phyloP scores from a whole-genome alignment of 2,797 vertebrate genomes.

The Propithecus deckenii region DNA sequence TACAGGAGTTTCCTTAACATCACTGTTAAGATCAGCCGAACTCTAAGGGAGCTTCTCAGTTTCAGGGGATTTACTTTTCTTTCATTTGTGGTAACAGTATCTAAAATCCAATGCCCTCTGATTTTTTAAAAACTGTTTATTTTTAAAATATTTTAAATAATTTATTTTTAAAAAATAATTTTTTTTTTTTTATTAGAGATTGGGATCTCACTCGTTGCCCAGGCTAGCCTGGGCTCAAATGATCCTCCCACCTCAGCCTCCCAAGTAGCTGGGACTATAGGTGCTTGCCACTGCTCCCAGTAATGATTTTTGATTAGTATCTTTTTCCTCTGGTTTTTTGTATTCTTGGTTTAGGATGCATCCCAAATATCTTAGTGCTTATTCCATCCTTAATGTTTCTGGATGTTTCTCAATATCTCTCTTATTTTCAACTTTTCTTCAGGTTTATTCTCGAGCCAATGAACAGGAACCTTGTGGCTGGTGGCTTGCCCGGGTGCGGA shows the following conservation, averaged over 20 bases:
- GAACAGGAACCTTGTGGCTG: conserved; percentile 96
- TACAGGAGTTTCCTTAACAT: background rate
- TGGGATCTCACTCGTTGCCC: too few species aligned
- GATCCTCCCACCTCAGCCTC: background rate
- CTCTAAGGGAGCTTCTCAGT: background rate
- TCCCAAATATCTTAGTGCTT: background rate
- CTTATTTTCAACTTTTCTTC: conserved; percentile 32
- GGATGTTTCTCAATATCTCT: background rate
- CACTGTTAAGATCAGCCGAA: background rate
- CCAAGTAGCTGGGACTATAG: background rate
- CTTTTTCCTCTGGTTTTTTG: background rate
- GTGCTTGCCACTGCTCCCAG: too few species aligned
- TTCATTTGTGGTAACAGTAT: background rate
- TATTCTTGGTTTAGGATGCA: background rate
- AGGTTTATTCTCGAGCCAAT: conserved; percentile 95
- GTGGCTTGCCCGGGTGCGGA: conserved; percentile 95
- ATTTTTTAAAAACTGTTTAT: background rate
- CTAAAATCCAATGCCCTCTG: background rate
- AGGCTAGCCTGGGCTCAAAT: background rate
- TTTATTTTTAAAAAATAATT: too few species aligned
- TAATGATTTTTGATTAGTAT: background rate
- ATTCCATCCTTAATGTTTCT: background rate
- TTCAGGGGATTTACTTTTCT: background rate
- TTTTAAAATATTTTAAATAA: too few species aligned
- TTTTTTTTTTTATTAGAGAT: too few species aligned